Evolutionary conservation across 2,113 vertebrate species (phyloP).

Genomic region (Myanophis thanlyinensis): DNA sequence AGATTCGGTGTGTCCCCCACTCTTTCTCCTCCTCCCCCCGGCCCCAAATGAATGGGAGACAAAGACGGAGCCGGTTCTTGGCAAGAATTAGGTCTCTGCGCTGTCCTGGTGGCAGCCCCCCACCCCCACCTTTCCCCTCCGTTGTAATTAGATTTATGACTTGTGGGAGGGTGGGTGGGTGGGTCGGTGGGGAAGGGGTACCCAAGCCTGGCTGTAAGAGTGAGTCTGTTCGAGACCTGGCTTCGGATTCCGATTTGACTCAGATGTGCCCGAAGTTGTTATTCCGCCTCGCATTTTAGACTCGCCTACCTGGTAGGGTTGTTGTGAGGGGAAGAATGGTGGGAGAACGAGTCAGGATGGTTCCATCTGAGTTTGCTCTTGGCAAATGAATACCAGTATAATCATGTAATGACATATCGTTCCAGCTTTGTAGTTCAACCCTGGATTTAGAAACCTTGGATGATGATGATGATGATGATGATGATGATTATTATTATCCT

Average conservation of each 20-base stretch:
- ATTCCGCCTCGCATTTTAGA: background rate
- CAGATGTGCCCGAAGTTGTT: background rate
- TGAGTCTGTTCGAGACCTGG: no score
- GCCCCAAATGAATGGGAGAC: background rate
- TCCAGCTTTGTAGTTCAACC: background rate
- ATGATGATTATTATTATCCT: background rate
- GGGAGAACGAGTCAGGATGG: background rate
- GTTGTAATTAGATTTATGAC: background rate
- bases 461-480: no score
- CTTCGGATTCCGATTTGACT: background rate
- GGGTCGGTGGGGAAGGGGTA: background rate
- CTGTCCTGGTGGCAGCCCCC: background rate
- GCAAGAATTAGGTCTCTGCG: background rate
- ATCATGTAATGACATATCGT: background rate
- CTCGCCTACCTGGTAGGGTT: background rate
- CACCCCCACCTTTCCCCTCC: fast-evolving
- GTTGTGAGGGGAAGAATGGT: background rate
- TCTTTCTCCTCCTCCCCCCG: no score
- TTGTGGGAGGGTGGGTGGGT: background rate
- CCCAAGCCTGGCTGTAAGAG: background rate
- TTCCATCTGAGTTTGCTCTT: background rate
- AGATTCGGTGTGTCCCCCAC: background rate
- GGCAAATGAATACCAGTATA: background rate
- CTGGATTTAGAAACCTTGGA: background rate
- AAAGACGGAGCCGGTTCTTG: background rate